Evolutionary conservation across 2,797 vertebrate genomes (phyloP), one percentile per base, ranked within the genome.

Genomic region (Chaenodraco wilsoni): DNA sequence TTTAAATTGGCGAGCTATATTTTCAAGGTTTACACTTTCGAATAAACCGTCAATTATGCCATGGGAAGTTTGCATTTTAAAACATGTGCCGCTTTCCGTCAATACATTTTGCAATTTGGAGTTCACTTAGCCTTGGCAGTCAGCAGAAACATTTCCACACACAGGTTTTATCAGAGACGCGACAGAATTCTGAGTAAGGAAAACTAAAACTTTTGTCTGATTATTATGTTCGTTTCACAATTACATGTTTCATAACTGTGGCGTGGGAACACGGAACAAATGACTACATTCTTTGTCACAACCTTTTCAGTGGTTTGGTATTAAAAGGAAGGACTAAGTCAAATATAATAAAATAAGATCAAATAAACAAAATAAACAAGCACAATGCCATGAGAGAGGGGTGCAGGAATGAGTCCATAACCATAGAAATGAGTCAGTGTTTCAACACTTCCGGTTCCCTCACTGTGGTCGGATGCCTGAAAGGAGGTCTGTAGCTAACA

Each of bases 151-250:
- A 19, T 63, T 67, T 59, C 19, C 7, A 54, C 55, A 66, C 0
- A 13, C 13, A 31, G 23, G 23, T 27, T 27, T 27, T 3, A 27
- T 27, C 23, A 27, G 1, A 11, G 8, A 57, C 12, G 8, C n/a
- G n/a, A n/a, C n/a, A n/a, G n/a, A n/a, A n/a, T n/a, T n/a, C n/a
- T n/a, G n/a, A n/a, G n/a, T n/a, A n/a, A n/a, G n/a, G 27, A 37
- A 7, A 37, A 46, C 3, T 0, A 2, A 12, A 3, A 1, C 48
- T 14, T 11, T 14, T 1, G 8, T n/a, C 27, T 10, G 4, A 33
- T 61, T 61, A 41, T 23, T 54, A 46, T 10, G 45, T 6, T 43
- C 43, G 5, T 72, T 79, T 69, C 57, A 65, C 61, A 68, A 21
- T 21, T 1, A 31, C 40, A 19, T 65, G 37, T 56, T 44, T 79